A percentile compares a stretch with the other conserved stretches of the same genome.
phyloP scores from a whole-genome alignment of 2,113 vertebrate species.

The Melanerpes aurifrons region DNA sequence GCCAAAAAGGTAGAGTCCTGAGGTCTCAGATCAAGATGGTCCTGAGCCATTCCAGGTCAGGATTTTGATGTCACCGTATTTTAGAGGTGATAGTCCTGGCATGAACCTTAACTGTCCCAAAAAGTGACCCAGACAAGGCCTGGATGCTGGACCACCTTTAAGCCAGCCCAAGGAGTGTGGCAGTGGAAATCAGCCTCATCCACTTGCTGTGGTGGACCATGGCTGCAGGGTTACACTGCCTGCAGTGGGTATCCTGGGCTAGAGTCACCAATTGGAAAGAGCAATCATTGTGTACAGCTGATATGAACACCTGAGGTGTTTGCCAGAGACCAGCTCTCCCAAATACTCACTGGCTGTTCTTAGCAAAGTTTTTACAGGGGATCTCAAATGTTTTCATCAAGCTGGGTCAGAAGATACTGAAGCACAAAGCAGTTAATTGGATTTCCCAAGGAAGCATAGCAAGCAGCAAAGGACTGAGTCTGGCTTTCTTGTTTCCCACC shows the following conservation, averaged over 20 bases:
- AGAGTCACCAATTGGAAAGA: neutral
- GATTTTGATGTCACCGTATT: neutral
- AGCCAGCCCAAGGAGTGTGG: neutral
- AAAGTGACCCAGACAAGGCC: neutral
- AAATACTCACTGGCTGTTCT: neutral
- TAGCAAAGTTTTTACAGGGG: neutral
- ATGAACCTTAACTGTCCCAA: neutral
- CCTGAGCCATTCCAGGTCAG: neutral
- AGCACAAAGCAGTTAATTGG: constrained; percentile 20
- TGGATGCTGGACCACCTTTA: neutral
- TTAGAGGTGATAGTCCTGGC: neutral
- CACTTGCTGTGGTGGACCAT: neutral
- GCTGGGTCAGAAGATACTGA: constrained; percentile 3
- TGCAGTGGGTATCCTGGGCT: neutral
- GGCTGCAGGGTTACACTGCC: accelerated
- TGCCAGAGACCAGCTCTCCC: neutral
- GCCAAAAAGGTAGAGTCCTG: neutral
- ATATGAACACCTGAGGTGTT: neutral
- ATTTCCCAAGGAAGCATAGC: constrained; percentile 21
- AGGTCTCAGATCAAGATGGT: neutral
- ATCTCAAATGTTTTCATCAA: neutral
- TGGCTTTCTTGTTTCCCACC: neutral
- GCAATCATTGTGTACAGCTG: accelerated
- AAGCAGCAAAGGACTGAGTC: neutral
- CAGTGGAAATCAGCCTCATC: neutral